Evolutionary conservation across 2,888 invertebrate genomes (phyloP), one percentile per base, ranked within the genome.

Genomic region (Timema cristinae): DNA sequence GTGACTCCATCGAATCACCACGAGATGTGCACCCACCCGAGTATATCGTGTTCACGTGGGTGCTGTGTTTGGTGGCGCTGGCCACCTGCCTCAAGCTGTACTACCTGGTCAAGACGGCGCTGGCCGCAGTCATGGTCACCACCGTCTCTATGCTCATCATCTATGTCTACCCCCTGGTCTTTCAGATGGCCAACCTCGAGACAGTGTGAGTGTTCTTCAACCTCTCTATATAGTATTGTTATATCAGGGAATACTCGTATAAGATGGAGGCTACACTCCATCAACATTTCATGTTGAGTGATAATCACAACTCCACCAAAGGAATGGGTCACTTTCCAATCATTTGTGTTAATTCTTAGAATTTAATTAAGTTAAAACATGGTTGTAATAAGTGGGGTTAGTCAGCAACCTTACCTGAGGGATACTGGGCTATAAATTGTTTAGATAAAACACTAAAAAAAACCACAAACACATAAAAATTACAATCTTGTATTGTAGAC

Each of bases 21-120:
- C 32, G 32, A 32, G 32, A 32, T 63, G 63, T 63, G 63, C 63
- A 10, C 48, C 9, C 63, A 48, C 77, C 92, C 0, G 94, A 97
- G 82, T 97, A 97, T 79, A 90, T 95, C 13, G 94, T 97, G 6
- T 96, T 95, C 83, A 94, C 95, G 5, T 96, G 97, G 93, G 91
- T 97, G 70, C 84, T 98, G 16, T 94, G 96, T 78, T 87, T 98
- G 79, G 91, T 98, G 59, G 94, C 95, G 0, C 84, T 95, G 73
- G 95, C 97, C 0, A 94, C 97, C 0, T 96, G 97, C 50, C 85
- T 98, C 50, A 96, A 95, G 81, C 84, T 97, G 16, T 94, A 95
- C 80, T 95, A 94, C 79, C 82, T 95, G 75, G 90, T 94, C 70
- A 96, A 96, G 81, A 91, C 93, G 0, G 85, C 89, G 15, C 84